Evolutionary conservation across 2,797 vertebrate genomes (phyloP), one percentile per base, ranked within the genome.

Genomic region (Scarus forsteni): DNA sequence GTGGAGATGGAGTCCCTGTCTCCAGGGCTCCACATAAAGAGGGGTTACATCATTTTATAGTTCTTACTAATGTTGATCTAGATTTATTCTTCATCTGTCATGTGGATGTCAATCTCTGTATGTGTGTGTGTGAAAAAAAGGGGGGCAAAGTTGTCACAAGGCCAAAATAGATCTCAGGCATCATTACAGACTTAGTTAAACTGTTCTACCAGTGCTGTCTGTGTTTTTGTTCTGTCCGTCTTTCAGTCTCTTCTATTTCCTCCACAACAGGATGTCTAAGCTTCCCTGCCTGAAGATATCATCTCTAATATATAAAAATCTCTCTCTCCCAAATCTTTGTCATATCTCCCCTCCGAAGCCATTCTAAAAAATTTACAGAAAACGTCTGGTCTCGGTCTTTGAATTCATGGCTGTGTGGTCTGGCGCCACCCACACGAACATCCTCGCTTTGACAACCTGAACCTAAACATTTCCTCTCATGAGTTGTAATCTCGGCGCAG

Each of bases 401-500:
- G 54, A 84, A 75, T 69, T 8, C 40, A 46, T 9, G 57, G 64
- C 60, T 77, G 77, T 90, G 88, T 75, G 82, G 89, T 91, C 83
- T 80, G 76, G 66, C 73, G 54, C 75, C 79, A 78, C 80, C 78
- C 81, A 83, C 73, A 52, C 51, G 49, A 70, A 70, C 73, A 79
- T 75, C 72, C 78, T 56, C n/a, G 0, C 72, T 83, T 75, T 77
- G 78, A 91, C 86, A 85, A 89, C 85, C 77, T 84, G 73, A 85
- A 86, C 75, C 81, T 72, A 75, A 91, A 89, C 83, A 92, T 87
- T 86, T 83, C 71, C 79, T 53, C 73, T 58, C 35, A 19, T 53
- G 72, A 85, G 51, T 88, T 92, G 78, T 85, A 86, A 88, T 87
- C 79, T 81, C 70, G 64, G 80, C 40, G 8, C 62, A 67, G 50